phyloP scores from a whole-genome alignment of 2,888 invertebrate species.

The Crematogaster levior region DNA sequence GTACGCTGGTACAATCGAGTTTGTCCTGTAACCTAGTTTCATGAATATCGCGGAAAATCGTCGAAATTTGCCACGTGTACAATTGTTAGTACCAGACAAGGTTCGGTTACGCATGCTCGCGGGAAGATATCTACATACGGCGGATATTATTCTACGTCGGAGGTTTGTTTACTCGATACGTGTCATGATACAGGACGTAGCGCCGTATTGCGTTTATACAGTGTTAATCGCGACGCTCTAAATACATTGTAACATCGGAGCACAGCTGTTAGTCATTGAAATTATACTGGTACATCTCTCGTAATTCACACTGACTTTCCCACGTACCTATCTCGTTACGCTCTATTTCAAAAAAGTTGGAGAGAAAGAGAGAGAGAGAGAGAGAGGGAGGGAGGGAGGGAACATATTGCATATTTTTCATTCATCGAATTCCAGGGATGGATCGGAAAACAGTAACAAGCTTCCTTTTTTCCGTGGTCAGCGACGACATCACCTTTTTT shows the following conservation, averaged over 20 bases:
- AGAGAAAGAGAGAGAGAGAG: neutral
- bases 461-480: constrained; percentile 34
- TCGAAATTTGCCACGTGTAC: constrained; percentile 54
- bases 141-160: constrained; percentile 25
- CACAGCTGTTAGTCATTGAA: neutral
- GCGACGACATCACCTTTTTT: constrained; percentile 24
- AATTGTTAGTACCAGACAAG: constrained; percentile 31
- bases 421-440: neutral
- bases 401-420: constrained; percentile 7
- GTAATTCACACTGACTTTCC: neutral
- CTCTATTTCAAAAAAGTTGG: constrained; percentile 20
- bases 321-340: neutral
- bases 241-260: constrained; percentile 59
- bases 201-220: constrained; percentile 30
- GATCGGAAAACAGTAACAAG: constrained; percentile 9
- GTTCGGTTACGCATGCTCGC: constrained; percentile 44
- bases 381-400: neutral
- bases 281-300: neutral
- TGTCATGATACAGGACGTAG: constrained; percentile 10
- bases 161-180: constrained; percentile 28
- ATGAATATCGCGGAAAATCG: constrained; percentile 61
- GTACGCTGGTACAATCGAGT: constrained; percentile 60
- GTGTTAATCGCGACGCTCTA: constrained; percentile 44
- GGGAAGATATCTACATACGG: constrained; percentile 34
- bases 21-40: constrained; percentile 67